Evolutionary conservation across 2,113 vertebrate genomes (phyloP).

Genomic region (Cavia porcellus): DNA sequence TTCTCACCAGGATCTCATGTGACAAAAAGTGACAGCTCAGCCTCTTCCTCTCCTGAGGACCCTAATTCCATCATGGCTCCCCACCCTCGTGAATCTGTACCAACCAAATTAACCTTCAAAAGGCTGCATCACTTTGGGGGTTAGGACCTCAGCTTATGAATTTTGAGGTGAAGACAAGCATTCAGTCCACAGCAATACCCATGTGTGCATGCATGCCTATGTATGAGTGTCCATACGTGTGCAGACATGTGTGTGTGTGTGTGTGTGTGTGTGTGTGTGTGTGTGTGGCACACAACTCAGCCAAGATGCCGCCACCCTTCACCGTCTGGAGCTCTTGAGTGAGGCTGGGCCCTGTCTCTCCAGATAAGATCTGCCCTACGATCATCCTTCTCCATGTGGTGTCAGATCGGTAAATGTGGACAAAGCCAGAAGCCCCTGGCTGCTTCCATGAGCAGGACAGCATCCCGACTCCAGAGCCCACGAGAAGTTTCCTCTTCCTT

Average conservation of each 20-base stretch:
- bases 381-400: not conserved
- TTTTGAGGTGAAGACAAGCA: not conserved
- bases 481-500: not conserved
- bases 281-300: not conserved
- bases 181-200: not conserved
- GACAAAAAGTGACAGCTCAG: not conserved
- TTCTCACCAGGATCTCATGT: not conserved
- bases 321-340: not conserved
- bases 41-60: not conserved
- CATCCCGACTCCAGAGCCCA: not conserved
- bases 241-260: not conserved
- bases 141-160: not conserved
- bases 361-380: not conserved
- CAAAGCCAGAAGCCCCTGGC: not conserved
- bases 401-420: not conserved
- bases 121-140: not conserved
- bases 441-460: not conserved
- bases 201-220: not conserved
- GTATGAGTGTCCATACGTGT: not conserved
- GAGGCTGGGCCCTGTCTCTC: not conserved
- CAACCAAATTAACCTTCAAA: not conserved
- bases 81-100: not conserved
- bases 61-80: not conserved
- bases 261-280: too few species aligned
- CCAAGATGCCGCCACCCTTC: constrained; percentile 2